These are phyloP conservation scores for Leucania comma DNA, from an alignment of 2,888 invertebrate species.

Conservation along the genomic window DNA sequence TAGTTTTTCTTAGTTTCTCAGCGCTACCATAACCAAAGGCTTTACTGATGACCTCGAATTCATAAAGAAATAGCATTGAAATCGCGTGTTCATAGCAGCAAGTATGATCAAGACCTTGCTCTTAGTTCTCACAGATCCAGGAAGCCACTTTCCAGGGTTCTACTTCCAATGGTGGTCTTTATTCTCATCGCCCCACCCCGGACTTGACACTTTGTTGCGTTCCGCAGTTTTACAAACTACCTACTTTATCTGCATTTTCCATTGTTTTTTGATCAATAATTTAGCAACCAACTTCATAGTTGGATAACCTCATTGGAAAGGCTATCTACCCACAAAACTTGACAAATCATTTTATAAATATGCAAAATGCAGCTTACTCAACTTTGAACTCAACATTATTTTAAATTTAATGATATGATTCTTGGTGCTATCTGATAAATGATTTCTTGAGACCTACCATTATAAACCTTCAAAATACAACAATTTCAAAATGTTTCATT, in stretches of 20 bases:
- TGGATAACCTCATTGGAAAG: constrained; percentile 61
- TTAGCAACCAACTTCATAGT: constrained; percentile 57
- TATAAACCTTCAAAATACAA: background rate
- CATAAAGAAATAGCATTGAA: constrained; percentile 78
- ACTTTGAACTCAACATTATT: no score
- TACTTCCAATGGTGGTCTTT: constrained; percentile 70
- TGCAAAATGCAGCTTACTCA: background rate
- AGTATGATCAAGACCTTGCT: constrained; percentile 49
- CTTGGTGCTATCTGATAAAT: background rate
- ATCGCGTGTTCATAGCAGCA: constrained; percentile 65
- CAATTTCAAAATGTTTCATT: no score
- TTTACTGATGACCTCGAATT: constrained; percentile 86
- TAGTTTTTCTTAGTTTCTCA: constrained; percentile 77
- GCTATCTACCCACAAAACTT: constrained; percentile 51
- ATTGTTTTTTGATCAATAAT: constrained; percentile 64
- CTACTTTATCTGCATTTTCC: constrained; percentile 58
- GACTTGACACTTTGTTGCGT: constrained; percentile 80
- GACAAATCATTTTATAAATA: constrained; percentile 22
- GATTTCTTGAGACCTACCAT: no score
- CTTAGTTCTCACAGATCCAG: constrained; percentile 36
- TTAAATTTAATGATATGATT: constrained; percentile 4
- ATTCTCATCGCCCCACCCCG: constrained; percentile 87
- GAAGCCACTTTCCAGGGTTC: constrained; percentile 49
- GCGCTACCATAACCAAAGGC: constrained; percentile 83
- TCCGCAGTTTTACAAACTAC: constrained; percentile 71